Base-by-base conservation (phyloP, 2,888 invertebrate genomes). In the Hyppa rectilinea region DNA sequence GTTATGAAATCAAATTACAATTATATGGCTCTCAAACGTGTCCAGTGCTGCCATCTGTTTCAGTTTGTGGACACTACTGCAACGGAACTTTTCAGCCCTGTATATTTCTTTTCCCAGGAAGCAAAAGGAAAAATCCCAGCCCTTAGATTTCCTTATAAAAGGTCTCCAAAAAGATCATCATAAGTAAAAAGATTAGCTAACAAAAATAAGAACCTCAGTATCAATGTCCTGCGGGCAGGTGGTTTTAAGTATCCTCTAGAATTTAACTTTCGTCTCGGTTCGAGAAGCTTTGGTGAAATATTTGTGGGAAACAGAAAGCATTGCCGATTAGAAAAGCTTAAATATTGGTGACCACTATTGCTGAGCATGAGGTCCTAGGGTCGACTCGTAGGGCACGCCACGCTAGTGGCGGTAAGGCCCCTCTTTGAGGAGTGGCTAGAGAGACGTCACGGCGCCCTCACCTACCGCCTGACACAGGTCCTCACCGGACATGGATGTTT, bases 11-110 rank as follows among this genome's bases (percentile, higher is more conserved):
- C 14, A 43, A 40, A 47, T 23, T 14, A 36, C 26, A 36, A 47
- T n/a, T n/a, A n/a, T 20, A 29, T 9, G 6, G 26, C 10, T 50
- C 14, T 66, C 17, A 6, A 12, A 50, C 26, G 36, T 17, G 43
- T 34, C 7, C 1, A 52, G 81, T 66, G 76, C 60, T 76, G 75
- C 76, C 81, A 80, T 76, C 75, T 76, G 34, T 80, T 66, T 14
- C 20, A 4, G 0, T 23, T n/a, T 31, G 26, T 29, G 0, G 5
- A 49, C 20, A 74, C 61, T 59, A 59, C n/a, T n/a, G n/a, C 5
- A 9, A 29, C 29, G 14, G 29, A 26, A n/a, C 52, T 60, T 50
- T 52, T 45, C 2, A 23, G 7, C 23, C 17, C 9, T 9, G 20
- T 20, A n/a, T n/a, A n/a, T n/a, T n/a, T n/a, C n/a, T n/a, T n/a